Conservation (phyloP, 2,113 vertebrate species). For the Columbina picui region DNA sequence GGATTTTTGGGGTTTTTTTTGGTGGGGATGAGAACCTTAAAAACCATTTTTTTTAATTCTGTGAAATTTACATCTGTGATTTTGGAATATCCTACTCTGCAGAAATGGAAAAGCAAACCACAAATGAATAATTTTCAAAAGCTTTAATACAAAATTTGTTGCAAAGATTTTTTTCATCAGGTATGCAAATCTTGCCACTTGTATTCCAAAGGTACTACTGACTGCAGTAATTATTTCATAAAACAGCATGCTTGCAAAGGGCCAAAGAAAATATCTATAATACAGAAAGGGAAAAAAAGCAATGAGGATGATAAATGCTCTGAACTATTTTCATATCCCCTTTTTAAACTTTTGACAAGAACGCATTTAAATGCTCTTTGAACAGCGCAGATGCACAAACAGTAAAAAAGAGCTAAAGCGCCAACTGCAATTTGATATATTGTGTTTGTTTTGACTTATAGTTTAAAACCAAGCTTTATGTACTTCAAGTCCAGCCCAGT, state of each 20-base stretch:
- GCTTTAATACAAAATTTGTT: neutral
- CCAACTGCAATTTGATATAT: neutral
- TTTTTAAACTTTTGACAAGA: neutral
- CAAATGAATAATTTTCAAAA: neutral
- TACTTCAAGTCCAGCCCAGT: constrained; percentile 41
- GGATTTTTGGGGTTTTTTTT: neutral
- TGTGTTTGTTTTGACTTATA: constrained; percentile 13
- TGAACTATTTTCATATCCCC: neutral
- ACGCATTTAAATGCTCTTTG: neutral
- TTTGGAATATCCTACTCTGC: neutral
- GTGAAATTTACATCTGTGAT: neutral
- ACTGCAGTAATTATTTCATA: neutral
- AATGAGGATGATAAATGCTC: neutral
- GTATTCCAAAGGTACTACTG: neutral
- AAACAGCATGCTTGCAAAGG: neutral
- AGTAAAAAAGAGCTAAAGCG: neutral
- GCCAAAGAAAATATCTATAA: neutral
- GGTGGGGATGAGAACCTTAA: neutral
- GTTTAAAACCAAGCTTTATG: neutral
- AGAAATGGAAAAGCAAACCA: neutral
- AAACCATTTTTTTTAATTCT: neutral
- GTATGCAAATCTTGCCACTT: neutral
- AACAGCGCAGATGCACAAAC: neutral
- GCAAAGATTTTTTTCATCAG: neutral
- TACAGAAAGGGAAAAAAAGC: neutral